phyloP scores from a whole-genome alignment of 2,113 vertebrate species.

The Poecilia latipinna region DNA sequence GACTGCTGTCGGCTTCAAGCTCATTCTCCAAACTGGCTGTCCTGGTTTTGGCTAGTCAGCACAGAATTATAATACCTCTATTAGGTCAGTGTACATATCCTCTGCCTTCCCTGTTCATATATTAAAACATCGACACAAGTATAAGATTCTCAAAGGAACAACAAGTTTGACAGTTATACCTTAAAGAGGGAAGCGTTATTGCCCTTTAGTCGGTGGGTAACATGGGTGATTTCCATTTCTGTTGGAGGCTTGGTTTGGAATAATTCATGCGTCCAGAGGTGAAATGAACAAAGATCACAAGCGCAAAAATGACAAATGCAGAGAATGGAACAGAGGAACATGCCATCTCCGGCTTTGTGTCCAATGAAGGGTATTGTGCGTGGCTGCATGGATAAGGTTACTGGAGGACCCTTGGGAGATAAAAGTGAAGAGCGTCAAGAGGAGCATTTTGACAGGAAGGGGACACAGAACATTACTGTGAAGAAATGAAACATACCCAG shows the following conservation, averaged over 20 bases:
- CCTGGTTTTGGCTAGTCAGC: constrained; percentile 17
- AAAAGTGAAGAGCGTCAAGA: constrained; percentile 64
- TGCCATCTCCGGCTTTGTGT: constrained; percentile 72
- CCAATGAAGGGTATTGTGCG: constrained; percentile 75
- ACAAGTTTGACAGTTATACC: constrained; percentile 56
- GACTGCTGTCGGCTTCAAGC: constrained; percentile 38
- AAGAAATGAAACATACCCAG: constrained; percentile 21
- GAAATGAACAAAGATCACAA: constrained; percentile 66
- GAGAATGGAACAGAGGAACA: constrained; percentile 62
- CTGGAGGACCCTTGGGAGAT: constrained; percentile 64
- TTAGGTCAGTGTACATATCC: constrained; percentile 16
- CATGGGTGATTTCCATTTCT: constrained; percentile 71
- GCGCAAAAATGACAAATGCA: constrained; percentile 79
- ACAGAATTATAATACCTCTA: constrained; percentile 40
- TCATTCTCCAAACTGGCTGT: constrained; percentile 38
- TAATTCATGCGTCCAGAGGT: constrained; percentile 72
- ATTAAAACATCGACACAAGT: constrained; percentile 37
- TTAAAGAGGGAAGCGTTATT: constrained; percentile 62
- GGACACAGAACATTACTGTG: constrained; percentile 50
- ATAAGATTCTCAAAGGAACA: constrained; percentile 40
- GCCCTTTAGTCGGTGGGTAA: constrained; percentile 50
- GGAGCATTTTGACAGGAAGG: constrained; percentile 73
- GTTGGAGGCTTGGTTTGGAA: constrained; percentile 65
- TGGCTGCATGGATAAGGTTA: constrained; percentile 65
- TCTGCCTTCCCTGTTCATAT: constrained; percentile 52